Percentiles rank a stretch among this genome's conserved stretches.
These are phyloP conservation scores for Camponotus vicinus DNA, from an alignment of 1,140 invertebrate genomes.

Conservation along the genomic window DNA sequence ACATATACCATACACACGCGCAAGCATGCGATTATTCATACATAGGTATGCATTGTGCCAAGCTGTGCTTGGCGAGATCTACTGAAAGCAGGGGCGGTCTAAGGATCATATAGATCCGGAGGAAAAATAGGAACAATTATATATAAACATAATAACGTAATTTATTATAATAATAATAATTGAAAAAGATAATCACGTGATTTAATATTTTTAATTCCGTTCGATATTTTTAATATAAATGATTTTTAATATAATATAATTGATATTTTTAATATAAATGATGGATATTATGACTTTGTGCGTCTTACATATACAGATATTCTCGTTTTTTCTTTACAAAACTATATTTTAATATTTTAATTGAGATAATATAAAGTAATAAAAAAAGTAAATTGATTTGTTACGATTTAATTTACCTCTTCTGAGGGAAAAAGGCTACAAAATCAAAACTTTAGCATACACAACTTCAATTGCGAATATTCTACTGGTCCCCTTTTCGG, in stretches of 20 bases:
- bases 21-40: constrained; percentile 68
- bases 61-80: constrained; percentile 24
- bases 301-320: neutral
- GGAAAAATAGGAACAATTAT: neutral
- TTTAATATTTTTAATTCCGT: too few species aligned
- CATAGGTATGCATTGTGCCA: constrained; percentile 65
- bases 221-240: too few species aligned
- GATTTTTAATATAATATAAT: neutral
- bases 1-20: neutral
- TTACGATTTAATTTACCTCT: neutral
- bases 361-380: neutral
- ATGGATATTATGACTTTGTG: neutral
- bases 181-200: neutral
- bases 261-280: neutral
- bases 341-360: neutral
- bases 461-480: neutral
- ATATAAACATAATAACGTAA: neutral
- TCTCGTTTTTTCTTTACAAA: neutral
- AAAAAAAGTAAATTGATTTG: neutral
- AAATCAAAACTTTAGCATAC: neutral
- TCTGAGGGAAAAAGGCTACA: neutral
- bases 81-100: neutral
- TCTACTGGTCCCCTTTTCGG: neutral
- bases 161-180: neutral
- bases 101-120: neutral